Percentiles rank a stretch among this genome's conserved stretches.
Evolutionary conservation across 1,140 invertebrate species (phyloP).

Genomic region (Cydia splendana): DNA sequence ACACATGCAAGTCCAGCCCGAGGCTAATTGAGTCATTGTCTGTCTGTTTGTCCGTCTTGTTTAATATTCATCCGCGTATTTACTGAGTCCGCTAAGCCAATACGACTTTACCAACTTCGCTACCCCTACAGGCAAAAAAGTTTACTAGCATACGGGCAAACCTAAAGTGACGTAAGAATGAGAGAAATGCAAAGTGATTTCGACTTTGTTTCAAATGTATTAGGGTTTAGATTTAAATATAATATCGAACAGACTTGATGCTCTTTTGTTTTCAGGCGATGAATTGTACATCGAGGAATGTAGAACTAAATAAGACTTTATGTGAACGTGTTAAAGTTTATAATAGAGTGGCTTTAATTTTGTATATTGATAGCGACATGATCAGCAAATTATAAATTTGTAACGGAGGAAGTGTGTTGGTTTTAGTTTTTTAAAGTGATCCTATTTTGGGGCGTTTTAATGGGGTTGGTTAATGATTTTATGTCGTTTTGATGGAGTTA

Average conservation of each 20-base stretch:
- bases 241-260: not conserved
- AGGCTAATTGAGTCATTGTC: slow-evolving; percentile 59
- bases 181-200: not conserved
- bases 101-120: slow-evolving; percentile 40
- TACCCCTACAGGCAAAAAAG: not conserved
- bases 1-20: slow-evolving; percentile 46
- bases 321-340: not conserved
- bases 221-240: not conserved
- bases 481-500: slow-evolving; percentile 32
- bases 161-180: not conserved
- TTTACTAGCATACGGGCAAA: not conserved
- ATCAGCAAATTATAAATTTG: not conserved
- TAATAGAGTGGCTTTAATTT: not conserved
- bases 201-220: not conserved
- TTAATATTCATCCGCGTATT: slow-evolving; percentile 55
- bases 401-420: slow-evolving; percentile 42
- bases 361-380: not conserved
- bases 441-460: slow-evolving; percentile 41
- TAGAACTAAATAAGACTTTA: not conserved
- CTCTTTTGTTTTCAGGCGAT: not conserved
- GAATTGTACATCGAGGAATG: not conserved
- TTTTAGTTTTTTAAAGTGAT: slow-evolving; percentile 54
- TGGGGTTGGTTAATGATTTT: slow-evolving; percentile 38
- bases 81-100: slow-evolving; percentile 53
- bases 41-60: slow-evolving; percentile 49